These are phyloP conservation scores for Eupithecia dodoneata DNA, from an alignment of 2,888 invertebrate species.

Conservation along the genomic window DNA sequence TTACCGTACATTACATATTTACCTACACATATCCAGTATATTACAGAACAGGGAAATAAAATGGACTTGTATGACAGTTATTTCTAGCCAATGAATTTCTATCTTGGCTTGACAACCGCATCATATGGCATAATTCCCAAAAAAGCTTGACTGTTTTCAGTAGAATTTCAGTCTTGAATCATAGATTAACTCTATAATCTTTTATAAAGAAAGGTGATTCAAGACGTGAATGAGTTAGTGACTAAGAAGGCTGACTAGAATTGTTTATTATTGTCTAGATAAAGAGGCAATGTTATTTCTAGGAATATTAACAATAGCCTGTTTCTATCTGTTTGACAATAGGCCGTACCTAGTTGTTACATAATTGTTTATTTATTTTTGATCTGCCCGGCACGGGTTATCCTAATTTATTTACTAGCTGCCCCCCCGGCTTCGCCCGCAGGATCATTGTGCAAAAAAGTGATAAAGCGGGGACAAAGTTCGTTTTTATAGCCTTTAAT, in stretches of 20 bases:
- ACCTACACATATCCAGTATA: no score
- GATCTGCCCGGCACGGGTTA: no score
- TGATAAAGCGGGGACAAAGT: no score
- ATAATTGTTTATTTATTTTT: background rate
- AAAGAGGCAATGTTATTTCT: background rate
- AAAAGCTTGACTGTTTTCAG: background rate
- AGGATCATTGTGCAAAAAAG: no score
- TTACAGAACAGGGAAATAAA: background rate
- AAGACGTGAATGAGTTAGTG: background rate
- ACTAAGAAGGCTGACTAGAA: background rate
- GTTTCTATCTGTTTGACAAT: background rate
- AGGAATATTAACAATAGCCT: background rate
- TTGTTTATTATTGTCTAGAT: background rate
- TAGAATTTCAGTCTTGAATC: conserved; percentile 10
- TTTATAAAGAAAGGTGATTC: conserved; percentile 2
- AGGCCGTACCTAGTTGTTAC: background rate
- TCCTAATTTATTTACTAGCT: no score
- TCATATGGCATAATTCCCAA: background rate
- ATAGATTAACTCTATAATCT: conserved; percentile 2
- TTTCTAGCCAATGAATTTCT: background rate
- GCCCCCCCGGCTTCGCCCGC: no score
- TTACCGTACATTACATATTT: no score
- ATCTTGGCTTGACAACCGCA: background rate
- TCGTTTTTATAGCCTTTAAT: no score
- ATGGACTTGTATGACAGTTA: no score